Evolutionary conservation across 2,797 vertebrate species (phyloP), one percentile per base, ranked within the genome.

Genomic region (Atherinosoma microstoma): DNA sequence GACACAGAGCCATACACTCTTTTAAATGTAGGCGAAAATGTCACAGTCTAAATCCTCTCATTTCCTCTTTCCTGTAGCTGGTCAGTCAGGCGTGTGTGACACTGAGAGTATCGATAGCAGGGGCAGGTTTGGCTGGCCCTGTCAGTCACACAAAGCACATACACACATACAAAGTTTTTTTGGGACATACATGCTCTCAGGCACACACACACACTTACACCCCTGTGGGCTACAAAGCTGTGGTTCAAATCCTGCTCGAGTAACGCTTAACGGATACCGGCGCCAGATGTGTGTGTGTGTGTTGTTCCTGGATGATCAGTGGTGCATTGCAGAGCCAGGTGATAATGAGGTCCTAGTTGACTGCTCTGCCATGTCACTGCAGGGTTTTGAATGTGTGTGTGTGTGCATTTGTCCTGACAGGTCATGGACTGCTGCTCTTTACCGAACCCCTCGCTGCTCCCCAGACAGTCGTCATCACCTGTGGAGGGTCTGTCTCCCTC

Each of bases 21-120:
- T 75, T 74, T 82, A 64, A 77, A 87, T 15, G 66, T 76, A 67
- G 68, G 66, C 58, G 16, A 73, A 73, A 75, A 81, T 80, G 85
- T 86, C 87, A 91, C 86, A 85, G 78, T 85, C 82, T 73, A 79
- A 84, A 87, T 90, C 86, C 85, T 82, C 83, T 88, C 89, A 89
- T 92, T 93, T 93, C 91, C 91, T 90, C 80, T 80, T 91, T 92
- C 91, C 91, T 91, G 91, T 73, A 60, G 91, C 75, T 29, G 84
- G 57, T 87, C 87, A 82, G 59, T 90, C 82, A 87, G 88, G 79
- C 90, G 78, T 90, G 85, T 64, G 83, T 65, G 78, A 88, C 85
- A 83, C 68, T 7, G 66, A 79, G 83, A 49, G 85, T 86, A 86
- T 91, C 72, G 56, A 84, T 88, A 68, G 82, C 82, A 67, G 47